Conservation (phyloP, 2,888 invertebrate species). For the Leucophenga maculata region DNA sequence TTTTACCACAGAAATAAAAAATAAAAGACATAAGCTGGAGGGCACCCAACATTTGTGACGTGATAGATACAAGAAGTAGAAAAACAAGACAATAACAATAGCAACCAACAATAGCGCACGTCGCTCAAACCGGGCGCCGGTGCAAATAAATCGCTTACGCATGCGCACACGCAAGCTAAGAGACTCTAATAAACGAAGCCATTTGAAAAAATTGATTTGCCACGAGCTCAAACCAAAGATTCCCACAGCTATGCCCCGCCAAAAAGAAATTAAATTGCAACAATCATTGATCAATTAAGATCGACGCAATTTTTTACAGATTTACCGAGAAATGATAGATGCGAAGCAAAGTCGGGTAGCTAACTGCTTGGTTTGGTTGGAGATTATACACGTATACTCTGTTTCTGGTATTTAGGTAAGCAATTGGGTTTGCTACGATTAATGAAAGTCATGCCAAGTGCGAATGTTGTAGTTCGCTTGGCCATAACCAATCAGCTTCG, state of each 20-base stretch:
- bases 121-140: too few relatives aligned
- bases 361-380: too few relatives aligned
- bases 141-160: too few relatives aligned
- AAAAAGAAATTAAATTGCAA: constrained; percentile 10
- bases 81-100: background rate
- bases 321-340: too few relatives aligned
- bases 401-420: too few relatives aligned
- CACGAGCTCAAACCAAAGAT: background rate
- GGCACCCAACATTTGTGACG: background rate
- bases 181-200: background rate
- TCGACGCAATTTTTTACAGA: background rate
- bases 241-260: background rate
- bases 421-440: background rate
- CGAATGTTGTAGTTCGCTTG: too few relatives aligned
- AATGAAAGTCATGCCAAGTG: constrained; percentile 11
- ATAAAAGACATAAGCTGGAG: background rate
- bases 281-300: constrained; percentile 7
- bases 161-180: background rate
- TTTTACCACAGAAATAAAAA: background rate
- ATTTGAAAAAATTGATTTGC: constrained; percentile 12
- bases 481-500: too few relatives aligned
- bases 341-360: too few relatives aligned
- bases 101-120: background rate
- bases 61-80: background rate
- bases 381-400: too few relatives aligned